Evolutionary conservation across 2,888 invertebrate species (phyloP).

Genomic region (Neuroscelio doddi): DNA sequence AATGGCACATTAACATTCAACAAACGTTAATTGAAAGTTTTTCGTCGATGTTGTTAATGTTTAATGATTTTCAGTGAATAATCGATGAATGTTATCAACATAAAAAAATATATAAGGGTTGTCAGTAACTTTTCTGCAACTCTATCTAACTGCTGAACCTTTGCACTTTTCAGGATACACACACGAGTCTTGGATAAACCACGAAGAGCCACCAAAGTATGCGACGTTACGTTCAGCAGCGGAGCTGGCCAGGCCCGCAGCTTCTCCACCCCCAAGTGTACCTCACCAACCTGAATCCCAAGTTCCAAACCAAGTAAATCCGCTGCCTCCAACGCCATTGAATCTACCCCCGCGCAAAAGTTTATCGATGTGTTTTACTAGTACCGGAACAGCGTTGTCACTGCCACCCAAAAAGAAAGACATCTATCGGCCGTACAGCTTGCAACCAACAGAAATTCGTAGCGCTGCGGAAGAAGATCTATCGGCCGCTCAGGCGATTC

Average conservation of each 20-base stretch:
- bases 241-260: conserved; percentile 69
- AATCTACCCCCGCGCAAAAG: conserved; percentile 75
- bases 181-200: conserved; percentile 69
- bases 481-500: conserved; percentile 90
- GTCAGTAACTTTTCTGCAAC: no score
- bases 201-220: conserved; percentile 74
- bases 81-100: no score
- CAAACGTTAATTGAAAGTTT: no score
- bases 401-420: conserved; percentile 93
- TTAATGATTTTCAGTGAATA: no score
- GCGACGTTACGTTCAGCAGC: conserved; percentile 75
- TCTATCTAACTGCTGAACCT: no score
- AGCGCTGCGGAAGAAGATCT: conserved; percentile 86
- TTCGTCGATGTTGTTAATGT: no score
- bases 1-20: no score
- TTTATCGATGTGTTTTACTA: conserved; percentile 87
- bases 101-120: no score
- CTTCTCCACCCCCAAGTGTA: conserved; percentile 47
- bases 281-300: conserved; percentile 52
- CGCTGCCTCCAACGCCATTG: conserved; percentile 49
- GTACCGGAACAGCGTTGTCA: conserved; percentile 87
- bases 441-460: conserved; percentile 72
- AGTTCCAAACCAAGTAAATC: conserved; percentile 46
- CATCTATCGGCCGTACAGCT: conserved; percentile 90
- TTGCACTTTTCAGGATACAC: conserved; percentile 67